Evolutionary conservation across 2,797 vertebrate genomes (phyloP), one percentile per base, ranked within the genome.

Genomic region (Selene dorsalis): DNA sequence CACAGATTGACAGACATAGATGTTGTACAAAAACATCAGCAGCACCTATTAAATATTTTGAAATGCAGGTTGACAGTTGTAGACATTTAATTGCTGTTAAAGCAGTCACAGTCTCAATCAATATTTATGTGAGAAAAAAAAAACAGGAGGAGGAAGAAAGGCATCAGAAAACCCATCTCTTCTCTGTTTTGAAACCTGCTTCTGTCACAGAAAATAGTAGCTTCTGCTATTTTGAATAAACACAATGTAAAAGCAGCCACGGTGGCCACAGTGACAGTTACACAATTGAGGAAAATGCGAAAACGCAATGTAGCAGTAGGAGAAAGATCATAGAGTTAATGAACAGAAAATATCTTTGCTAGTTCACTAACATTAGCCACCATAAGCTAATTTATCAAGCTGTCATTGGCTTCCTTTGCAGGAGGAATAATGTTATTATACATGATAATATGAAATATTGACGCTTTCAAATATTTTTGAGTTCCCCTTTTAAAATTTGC

Each of bases 11-110:
- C 26, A 77, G 55, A 75, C 50, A 35, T 17, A 7, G 17, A 65
- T 66, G 35, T 13, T 14, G 11, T 32, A 73, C 63, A 55, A 79
- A 79, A 59, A 63, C 39, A 80, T 63, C 24, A 65, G 59, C 57
- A 47, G 24, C 26, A 45, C 3, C 32, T n/a, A 69, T 70, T 67
- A 32, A 24, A 30, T 38, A 16, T 55, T 56, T 55, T 69, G 18
- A 66, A 58, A 47, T 11, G 13, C 1, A 1, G 16, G 30, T 52
- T 52, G 12, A 24, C 35, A 52, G 16, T 8, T 43, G 20, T 13
- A 35, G 17, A 59, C 17, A 38, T 78, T 6, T 68, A 61, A 8
- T 14, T 53, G 20, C 38, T 60, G 11, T 26, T n/a, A 43, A 56
- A 59, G 4, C 14, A 47, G 45, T 28, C 4, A 63, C 12, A 47